Conservation (phyloP, 2,113 vertebrate species). For the Grallaria varia region DNA sequence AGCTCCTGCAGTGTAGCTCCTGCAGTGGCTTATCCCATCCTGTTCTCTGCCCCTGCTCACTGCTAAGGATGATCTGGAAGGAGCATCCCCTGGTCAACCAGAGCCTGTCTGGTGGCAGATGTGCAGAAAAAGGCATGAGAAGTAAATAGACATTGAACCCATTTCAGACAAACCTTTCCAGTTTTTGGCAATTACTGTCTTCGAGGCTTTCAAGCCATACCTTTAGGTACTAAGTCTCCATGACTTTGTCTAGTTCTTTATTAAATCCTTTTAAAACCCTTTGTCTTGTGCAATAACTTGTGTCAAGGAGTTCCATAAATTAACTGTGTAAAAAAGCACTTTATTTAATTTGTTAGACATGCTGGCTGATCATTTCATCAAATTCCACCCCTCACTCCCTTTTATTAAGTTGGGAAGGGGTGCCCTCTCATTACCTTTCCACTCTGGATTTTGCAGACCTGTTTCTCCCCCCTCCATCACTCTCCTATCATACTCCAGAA, state of each 20-base stretch:
- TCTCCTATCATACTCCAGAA: background rate
- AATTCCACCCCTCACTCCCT: background rate
- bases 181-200: background rate
- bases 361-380: conserved; percentile 25
- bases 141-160: background rate
- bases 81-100: background rate
- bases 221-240: background rate
- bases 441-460: background rate
- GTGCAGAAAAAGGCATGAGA: background rate
- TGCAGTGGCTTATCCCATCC: fast-evolving
- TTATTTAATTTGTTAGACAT: conserved; percentile 51
- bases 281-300: conserved; percentile 5
- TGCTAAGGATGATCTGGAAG: background rate
- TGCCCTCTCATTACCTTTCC: background rate
- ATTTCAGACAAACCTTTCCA: background rate
- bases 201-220: background rate
- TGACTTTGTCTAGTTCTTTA: conserved; percentile 37
- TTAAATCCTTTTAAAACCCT: conserved; percentile 11
- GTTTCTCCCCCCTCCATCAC: background rate
- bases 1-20: background rate
- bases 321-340: conserved; percentile 43
- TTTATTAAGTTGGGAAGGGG: background rate
- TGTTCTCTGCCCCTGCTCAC: background rate
- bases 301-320: conserved; percentile 47
- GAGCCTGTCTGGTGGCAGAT: background rate